Evolutionary conservation across 2,113 vertebrate genomes (phyloP), one percentile per base, ranked within the genome.

Genomic region (Furnarius figulus): DNA sequence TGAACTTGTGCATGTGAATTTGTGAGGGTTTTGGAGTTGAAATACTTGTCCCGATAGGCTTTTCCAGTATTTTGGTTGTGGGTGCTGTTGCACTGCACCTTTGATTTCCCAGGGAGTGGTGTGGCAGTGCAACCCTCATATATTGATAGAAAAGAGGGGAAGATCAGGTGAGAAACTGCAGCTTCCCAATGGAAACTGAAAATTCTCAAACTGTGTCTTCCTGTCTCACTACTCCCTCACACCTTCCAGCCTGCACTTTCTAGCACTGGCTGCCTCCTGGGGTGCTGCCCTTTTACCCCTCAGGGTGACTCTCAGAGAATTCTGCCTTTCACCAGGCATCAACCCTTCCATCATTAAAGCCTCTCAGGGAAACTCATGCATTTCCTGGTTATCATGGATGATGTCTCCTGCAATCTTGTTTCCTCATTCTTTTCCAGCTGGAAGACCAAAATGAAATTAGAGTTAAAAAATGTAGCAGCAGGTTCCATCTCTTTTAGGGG

Each of bases 71-170:
- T 71, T 50, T 63, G 25, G 47, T 80, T 66, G n/a, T 8, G 27
- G 28, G 14, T 2, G 4, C 53, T 33, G 33, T n/a, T 3, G 6
- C 50, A 24, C 7, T 0, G 1, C 55, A 14, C 3, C 4, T 65
- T 22, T 55, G 35, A 11, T 56, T 56, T 9, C 0, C 2, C 9
- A 2, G 28, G 20, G 40, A 49, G 75, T 3, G 16, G 16, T 24
- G 59, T 35, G 39, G 20, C 66, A 8, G 4, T 23, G 23, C 22
- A 12, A 5, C 7, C 50, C 10, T 8, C 0, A 1, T 19, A 18
- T 19, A 2, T 12, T 6, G 31, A 15, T 0, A 18, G 40, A 15
- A 35, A 37, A 22, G 20, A 24, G 22, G 19, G 22, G 16, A 61
- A 50, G 23, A 25, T n/a, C 6, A 5, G 28, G 31, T 52, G 53